Percentiles rank a stretch among this genome's conserved stretches.
phyloP scores from a whole-genome alignment of 64 coral and sea anemone genomes.

The Montipora capricornis region DNA sequence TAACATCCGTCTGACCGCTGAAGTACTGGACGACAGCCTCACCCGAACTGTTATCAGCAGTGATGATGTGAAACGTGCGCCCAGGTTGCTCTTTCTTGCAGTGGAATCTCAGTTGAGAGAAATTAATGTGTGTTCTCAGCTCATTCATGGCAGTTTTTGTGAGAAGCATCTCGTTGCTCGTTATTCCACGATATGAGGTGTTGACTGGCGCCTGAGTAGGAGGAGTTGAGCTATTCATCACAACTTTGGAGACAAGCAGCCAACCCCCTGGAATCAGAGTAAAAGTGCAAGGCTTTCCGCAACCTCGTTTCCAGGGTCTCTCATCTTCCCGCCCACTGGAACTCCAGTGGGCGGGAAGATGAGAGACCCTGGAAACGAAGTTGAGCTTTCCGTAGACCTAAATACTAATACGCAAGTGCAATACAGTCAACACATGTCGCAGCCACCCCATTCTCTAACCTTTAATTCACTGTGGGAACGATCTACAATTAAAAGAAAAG shows the following conservation, averaged over 20 bases:
- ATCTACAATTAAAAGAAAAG: too few species aligned
- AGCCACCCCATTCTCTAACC: too few species aligned
- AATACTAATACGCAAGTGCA: too few species aligned
- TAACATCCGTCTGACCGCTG: background rate
- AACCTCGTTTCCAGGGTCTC: too few species aligned
- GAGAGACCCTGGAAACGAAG: too few species aligned
- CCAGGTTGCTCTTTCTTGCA: background rate
- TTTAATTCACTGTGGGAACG: too few species aligned
- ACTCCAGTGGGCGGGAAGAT: too few species aligned
- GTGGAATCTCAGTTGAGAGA: slow-evolving; percentile 12
- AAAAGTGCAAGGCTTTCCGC: background rate
- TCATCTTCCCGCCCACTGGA: too few species aligned
- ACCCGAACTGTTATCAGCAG: background rate
- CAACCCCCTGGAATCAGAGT: slow-evolving; percentile 1
- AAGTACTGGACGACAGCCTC: slow-evolving; percentile 32
- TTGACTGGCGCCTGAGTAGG: background rate
- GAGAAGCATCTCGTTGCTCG: slow-evolving; percentile 15
- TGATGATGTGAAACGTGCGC: slow-evolving; percentile 25
- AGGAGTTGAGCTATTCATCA: background rate
- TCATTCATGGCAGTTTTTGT: background rate
- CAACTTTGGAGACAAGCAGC: slow-evolving; percentile 3
- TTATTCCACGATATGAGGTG: slow-evolving; percentile 7
- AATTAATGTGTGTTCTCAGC: background rate
- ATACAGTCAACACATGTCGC: too few species aligned
- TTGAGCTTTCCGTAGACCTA: too few species aligned